Evolutionary conservation across 2,888 invertebrate genomes (phyloP), one percentile per base, ranked within the genome.

Genomic region (Standfussiana lucernea): DNA sequence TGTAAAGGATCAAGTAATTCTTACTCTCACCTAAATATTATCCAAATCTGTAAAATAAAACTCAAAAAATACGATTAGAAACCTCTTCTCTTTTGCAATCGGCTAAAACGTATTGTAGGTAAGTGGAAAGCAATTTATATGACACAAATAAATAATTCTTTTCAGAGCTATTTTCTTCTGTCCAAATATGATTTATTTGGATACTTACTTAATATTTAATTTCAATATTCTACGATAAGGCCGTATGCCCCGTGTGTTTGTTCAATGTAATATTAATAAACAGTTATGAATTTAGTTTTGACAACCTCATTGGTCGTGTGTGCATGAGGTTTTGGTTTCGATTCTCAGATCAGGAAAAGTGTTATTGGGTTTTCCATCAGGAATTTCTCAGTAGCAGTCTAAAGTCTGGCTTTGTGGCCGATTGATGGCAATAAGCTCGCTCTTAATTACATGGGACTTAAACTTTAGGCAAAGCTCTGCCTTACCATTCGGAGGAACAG

Each of bases 161-260:
- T 35, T 32, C 18, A 42, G 18, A 32, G 32, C 24, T 40, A 40
- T 32, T 59, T 59, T 61, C 61, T 32, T 40, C 11, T n/a, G 61
- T 42, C 45, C 35, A 72, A 72, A 76, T 59, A 37, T 24, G 53
- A 76, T 72, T 76, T 76, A 65, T 72, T 47, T 37, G 35, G 45
- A 28, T 24, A 53, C 68, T 50, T 24, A 53, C 68, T 50, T 50
- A n/a, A 45, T 45, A 28, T 47, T 76, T 50, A 53, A 72, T 59
- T 59, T 18, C 7, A 47, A 66, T 76, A 32, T 47, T 76, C 10
- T 21, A 53, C 45, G 47, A 59, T 42, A 56, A 32, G 11, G 18
- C 42, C 2, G 13, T 61, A 37, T 28, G 7, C 24, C 37, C 15
- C 0, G 2, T 64, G 4, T 64, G 2, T 40, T 28, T 53, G n/a